Base-by-base conservation (phyloP, 1,140 invertebrate genomes). In the Andricus grossulariae region DNA sequence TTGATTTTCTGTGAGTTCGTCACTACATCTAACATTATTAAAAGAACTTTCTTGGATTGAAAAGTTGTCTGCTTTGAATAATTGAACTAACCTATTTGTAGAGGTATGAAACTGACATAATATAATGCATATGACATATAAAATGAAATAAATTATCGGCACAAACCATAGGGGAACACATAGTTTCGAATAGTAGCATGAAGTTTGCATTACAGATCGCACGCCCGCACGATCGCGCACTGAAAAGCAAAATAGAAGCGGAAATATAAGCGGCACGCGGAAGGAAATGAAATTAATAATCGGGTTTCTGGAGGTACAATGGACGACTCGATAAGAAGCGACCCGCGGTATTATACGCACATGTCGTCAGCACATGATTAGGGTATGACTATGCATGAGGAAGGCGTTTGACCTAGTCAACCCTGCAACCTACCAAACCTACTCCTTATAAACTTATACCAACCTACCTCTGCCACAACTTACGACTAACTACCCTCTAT, bases 241-340 rank as follows among this genome's bases (percentile, higher is more conserved):
- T 39, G 25, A 32, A 66, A 39, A 66, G 32, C 16, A 32, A 66
- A 66, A 66, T 66, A 66, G 25, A 66, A 66, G 39, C 60, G 60
- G 60, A 66, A 66, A 66, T 39, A 66, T 66, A 66, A 66, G 25
- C 32, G 60, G 60, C 60, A 66, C 60, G 25, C 60, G 60, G 32
- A 66, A 66, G 60, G 60, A 66, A 66, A 39, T 66, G 60, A 66
- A 66, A 66, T 66, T 66, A 66, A 66, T 66, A 66, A 66, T 66
- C 25, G 60, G 60, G 60, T 66, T 45, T 66, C 25, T 39, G 21
- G 25, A 66, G 60, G 32, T 66, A 32, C 15, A 66, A 66, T 66
- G 60, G 39, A 39, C 39, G 60, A 66, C 45, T 66, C 25, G 60
- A 66, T 66, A 66, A 66, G 60, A 66, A 66, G 60, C 15, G 15